Evolutionary conservation across 2,113 vertebrate genomes (phyloP).

Genomic region (Bufo bufo): DNA sequence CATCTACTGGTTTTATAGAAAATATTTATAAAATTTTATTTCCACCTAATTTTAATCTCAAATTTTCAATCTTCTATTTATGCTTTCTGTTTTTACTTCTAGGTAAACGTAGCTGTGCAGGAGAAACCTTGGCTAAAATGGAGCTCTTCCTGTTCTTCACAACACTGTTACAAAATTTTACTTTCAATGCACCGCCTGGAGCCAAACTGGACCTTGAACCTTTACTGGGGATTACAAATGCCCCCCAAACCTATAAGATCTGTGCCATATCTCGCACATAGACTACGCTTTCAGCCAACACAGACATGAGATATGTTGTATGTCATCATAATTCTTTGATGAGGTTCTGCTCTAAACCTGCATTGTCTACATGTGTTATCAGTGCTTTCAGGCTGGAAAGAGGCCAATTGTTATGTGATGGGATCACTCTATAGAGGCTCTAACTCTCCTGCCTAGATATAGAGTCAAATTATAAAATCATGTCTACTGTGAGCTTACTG

Average conservation of each 20-base stretch:
- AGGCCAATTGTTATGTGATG: too few species aligned
- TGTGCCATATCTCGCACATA: slow-evolving; percentile 34
- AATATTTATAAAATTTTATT: background rate
- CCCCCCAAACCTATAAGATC: slow-evolving; percentile 25
- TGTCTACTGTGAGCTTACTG: too few species aligned
- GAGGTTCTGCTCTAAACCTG: too few species aligned
- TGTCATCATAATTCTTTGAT: background rate
- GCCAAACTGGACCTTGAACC: slow-evolving; percentile 47
- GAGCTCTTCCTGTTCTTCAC: slow-evolving; percentile 80
- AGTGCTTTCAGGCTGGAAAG: too few species aligned
- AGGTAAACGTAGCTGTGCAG: slow-evolving; percentile 74
- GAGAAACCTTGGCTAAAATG: slow-evolving; percentile 77
- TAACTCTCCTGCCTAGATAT: too few species aligned
- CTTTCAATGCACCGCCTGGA: slow-evolving; percentile 71
- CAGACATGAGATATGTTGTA: background rate
- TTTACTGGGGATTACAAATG: background rate
- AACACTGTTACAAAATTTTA: slow-evolving; percentile 74
- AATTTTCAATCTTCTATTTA: too few species aligned
- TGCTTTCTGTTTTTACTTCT: slow-evolving; percentile 11
- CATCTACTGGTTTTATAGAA: background rate
- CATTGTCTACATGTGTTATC: too few species aligned
- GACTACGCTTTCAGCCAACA: background rate
- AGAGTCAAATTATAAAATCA: too few species aligned
- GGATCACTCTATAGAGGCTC: too few species aligned
- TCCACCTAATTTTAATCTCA: background rate